Evolutionary conservation across 2,797 vertebrate species (phyloP).

Genomic region (Dicrostonyx torquatus): DNA sequence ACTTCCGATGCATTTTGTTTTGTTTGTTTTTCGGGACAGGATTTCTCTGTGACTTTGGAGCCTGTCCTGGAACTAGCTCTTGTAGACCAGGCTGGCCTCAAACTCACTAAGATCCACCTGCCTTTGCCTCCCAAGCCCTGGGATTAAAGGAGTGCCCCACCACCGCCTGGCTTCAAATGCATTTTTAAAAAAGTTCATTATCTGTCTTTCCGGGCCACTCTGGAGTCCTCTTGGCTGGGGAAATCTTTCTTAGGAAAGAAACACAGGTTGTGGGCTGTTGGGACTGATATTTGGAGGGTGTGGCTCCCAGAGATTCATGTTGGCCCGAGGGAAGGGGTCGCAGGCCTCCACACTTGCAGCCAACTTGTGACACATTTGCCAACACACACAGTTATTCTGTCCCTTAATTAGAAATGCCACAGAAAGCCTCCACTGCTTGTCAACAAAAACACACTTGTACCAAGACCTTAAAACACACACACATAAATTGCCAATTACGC

Average conservation of each 20-base stretch:
- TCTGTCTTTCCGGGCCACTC: neutral
- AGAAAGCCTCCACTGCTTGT: constrained; percentile 73
- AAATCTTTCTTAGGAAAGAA: neutral
- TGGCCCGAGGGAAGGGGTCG: neutral
- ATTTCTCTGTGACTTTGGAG: too few species aligned
- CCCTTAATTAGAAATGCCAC: constrained; percentile 74
- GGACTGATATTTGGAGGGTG: neutral
- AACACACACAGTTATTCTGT: constrained; percentile 65
- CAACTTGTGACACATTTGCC: constrained; percentile 25
- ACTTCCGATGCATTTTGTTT: neutral
- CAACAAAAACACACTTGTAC: constrained; percentile 78
- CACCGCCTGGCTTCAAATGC: too few species aligned
- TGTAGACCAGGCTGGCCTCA: too few species aligned
- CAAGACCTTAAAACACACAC: constrained; percentile 63
- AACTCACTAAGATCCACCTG: too few species aligned
- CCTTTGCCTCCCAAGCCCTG: too few species aligned
- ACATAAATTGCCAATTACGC: constrained; percentile 77
- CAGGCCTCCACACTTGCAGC: neutral
- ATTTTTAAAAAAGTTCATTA: neutral
- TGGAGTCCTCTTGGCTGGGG: neutral
- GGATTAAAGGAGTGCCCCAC: too few species aligned
- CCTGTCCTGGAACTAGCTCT: too few species aligned
- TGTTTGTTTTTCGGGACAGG: too few species aligned
- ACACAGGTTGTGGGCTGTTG: neutral
- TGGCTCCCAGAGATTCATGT: neutral